These are phyloP conservation scores for Lynx canadensis DNA, from an alignment of 2,113 vertebrate genomes.

Conservation along the genomic window DNA sequence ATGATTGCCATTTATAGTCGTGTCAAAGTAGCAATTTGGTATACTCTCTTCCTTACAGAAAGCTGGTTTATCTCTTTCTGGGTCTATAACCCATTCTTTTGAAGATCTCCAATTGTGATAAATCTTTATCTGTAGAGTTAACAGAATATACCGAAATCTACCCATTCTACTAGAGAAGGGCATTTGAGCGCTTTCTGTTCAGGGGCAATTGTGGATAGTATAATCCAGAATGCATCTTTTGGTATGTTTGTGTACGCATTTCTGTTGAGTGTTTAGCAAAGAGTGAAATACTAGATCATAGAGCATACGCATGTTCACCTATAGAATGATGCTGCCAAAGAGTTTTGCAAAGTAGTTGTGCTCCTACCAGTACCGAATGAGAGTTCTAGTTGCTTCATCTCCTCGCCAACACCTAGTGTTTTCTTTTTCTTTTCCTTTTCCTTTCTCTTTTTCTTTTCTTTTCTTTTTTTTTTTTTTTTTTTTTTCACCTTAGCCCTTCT, in stretches of 20 bases:
- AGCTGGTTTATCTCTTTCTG: constrained; percentile 56
- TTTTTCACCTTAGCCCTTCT: not conserved
- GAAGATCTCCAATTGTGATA: constrained; percentile 31
- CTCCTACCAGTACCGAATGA: not conserved
- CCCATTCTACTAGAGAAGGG: not conserved
- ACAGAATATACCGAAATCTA: constrained; percentile 15
- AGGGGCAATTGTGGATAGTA: not conserved
- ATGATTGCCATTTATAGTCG: constrained; percentile 74
- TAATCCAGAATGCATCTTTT: constrained; percentile 16
- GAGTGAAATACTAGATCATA: not conserved
- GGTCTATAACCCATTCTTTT: constrained; percentile 48
- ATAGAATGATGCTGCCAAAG: not conserved
- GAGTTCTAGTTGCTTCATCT: not conserved
- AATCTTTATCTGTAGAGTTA: constrained; percentile 37
- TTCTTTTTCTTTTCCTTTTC: not conserved
- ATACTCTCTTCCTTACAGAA: constrained; percentile 62
- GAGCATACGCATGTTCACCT: not conserved
- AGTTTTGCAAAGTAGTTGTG: not conserved
- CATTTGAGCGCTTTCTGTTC: not conserved
- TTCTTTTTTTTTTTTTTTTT: not conserved
- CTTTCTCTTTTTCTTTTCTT: not conserved
- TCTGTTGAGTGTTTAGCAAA: not conserved
- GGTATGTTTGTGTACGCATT: not conserved
- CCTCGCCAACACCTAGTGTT: not conserved
- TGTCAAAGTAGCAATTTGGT: constrained; percentile 67